These are phyloP conservation scores for Heterochromis multidens DNA, from an alignment of 2,113 vertebrate species.

Conservation along the genomic window DNA sequence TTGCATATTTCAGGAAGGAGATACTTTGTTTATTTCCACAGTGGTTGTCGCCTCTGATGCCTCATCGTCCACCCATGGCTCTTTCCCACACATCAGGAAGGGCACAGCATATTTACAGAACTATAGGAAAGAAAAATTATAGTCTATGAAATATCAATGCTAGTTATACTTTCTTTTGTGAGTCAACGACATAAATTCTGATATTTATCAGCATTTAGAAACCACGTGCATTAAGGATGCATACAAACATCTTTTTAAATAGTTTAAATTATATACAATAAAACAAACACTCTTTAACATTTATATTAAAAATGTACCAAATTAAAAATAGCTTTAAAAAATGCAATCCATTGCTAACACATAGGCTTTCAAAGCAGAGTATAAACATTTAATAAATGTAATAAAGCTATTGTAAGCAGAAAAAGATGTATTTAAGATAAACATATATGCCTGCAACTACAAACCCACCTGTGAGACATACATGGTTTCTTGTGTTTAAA, in stretches of 20 bases:
- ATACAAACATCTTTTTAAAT: neutral
- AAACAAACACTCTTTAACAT: neutral
- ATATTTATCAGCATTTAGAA: neutral
- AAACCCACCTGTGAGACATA: neutral
- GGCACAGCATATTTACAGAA: slow-evolving; percentile 52
- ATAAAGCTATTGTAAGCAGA: neutral
- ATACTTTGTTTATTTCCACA: slow-evolving; percentile 39
- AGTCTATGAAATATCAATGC: neutral
- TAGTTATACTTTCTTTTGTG: neutral
- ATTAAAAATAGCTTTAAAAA: neutral
- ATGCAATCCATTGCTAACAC: neutral
- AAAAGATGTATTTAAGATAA: neutral
- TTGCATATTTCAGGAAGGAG: slow-evolving; percentile 35
- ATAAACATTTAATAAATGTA: neutral
- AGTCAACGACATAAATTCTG: neutral
- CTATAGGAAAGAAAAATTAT: slow-evolving; percentile 22
- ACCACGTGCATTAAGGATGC: neutral
- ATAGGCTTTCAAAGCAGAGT: neutral
- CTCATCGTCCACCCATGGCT: slow-evolving; percentile 30
- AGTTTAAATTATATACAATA: neutral
- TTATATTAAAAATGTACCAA: neutral
- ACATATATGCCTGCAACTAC: neutral
- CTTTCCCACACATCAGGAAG: slow-evolving; percentile 57
- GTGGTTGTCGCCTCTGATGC: slow-evolving; percentile 27
- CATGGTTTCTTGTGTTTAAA: neutral